A percentile compares a stretch with the other conserved stretches of the same genome.
Conservation (phyloP, 2,888 invertebrate species). For the Folsomia candida region DNA sequence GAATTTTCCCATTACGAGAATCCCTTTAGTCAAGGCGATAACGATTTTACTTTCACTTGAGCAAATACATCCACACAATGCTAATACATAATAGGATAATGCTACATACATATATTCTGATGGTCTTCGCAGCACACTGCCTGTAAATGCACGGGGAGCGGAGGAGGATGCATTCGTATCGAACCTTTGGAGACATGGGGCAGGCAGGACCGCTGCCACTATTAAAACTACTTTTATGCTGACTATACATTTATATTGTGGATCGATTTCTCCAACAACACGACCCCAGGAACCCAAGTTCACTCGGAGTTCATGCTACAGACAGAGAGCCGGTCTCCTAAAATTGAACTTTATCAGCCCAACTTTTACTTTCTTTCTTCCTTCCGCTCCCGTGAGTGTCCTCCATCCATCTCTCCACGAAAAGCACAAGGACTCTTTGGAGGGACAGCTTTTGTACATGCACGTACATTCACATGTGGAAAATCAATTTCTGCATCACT, state of each 20-base stretch:
- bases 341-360: neutral
- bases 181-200: neutral
- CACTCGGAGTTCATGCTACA: neutral
- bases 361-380: neutral
- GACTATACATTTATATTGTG: neutral
- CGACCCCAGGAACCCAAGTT: neutral
- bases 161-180: neutral
- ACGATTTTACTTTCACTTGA: neutral
- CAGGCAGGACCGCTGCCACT: neutral
- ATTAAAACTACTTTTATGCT: too few relatives aligned
- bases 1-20: neutral
- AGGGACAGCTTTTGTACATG: too few relatives aligned
- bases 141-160: too few relatives aligned
- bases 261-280: neutral
- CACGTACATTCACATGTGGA: too few relatives aligned
- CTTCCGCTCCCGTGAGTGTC: neutral
- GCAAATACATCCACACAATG: neutral
- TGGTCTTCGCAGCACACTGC: neutral
- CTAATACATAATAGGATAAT: neutral
- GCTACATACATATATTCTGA: neutral
- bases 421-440: too few relatives aligned
- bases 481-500: too few relatives aligned
- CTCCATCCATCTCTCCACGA: neutral
- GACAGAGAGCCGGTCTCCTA: neutral
- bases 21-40: neutral